These are phyloP conservation scores for Tinea trinotella DNA, from an alignment of 2,888 invertebrate genomes.

Conservation along the genomic window DNA sequence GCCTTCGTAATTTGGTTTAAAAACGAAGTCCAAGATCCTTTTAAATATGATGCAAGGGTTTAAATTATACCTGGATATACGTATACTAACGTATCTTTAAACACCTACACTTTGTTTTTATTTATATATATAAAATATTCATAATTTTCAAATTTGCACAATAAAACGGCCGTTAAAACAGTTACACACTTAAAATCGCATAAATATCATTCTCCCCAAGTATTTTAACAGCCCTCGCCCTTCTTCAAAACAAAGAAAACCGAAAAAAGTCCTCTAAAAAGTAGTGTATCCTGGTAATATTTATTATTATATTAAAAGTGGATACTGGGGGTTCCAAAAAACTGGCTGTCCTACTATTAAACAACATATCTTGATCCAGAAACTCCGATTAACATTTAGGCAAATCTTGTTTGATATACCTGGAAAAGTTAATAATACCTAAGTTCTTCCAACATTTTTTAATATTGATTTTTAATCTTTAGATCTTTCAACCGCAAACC, in stretches of 20 bases:
- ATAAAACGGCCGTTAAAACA: slow-evolving; percentile 56
- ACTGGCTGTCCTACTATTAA: slow-evolving; percentile 21
- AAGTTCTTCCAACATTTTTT: too few relatives aligned
- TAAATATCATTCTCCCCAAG: slow-evolving; percentile 63
- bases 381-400: too few relatives aligned
- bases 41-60: too few relatives aligned
- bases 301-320: slow-evolving; percentile 68
- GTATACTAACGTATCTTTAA: too few relatives aligned
- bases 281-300: slow-evolving; percentile 61
- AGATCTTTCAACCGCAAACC: too few relatives aligned
- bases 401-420: too few relatives aligned
- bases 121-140: neutral
- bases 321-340: slow-evolving; percentile 45
- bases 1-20: too few relatives aligned
- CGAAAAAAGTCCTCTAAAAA: slow-evolving; percentile 50
- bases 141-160: slow-evolving; percentile 28
- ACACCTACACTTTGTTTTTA: neutral
- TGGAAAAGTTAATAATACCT: too few relatives aligned
- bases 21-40: too few relatives aligned
- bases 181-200: slow-evolving; percentile 69
- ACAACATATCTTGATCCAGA: too few relatives aligned
- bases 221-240: slow-evolving; percentile 64
- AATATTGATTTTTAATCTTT: too few relatives aligned
- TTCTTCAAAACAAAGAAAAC: slow-evolving; percentile 52
- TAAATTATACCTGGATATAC: too few relatives aligned